Conservation (phyloP, 2,113 vertebrate species). For the Bombycilla garrulus region DNA sequence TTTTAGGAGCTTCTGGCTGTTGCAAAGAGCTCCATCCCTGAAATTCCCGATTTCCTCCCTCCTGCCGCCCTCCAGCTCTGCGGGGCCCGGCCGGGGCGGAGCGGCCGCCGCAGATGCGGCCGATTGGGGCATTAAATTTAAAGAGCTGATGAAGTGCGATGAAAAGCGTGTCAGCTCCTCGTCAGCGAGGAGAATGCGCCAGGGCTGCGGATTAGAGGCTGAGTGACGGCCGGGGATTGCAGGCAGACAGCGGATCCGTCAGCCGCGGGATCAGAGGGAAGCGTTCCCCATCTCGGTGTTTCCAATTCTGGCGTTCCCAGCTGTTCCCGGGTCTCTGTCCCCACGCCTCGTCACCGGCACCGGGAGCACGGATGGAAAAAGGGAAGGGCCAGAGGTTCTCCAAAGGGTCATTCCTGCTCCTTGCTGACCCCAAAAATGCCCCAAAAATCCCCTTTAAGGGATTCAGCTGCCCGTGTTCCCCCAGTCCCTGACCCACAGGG, state of each 20-base stretch:
- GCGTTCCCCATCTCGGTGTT: too few species aligned
- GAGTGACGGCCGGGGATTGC: slow-evolving; percentile 37
- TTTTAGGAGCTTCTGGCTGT: background rate
- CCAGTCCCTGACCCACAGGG: rapidly evolving
- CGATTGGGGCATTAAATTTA: slow-evolving; percentile 12
- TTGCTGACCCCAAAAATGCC: rapidly evolving
- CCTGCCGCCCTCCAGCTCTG: background rate
- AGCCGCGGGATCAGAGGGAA: background rate
- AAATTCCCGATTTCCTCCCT: background rate
- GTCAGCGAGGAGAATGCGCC: slow-evolving; percentile 51
- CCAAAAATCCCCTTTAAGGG: background rate
- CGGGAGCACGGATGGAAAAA: background rate
- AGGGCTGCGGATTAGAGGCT: slow-evolving; percentile 52
- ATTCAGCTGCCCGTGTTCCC: rapidly evolving
- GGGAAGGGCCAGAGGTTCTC: background rate
- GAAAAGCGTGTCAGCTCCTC: slow-evolving; percentile 53
- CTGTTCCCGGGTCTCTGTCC: background rate
- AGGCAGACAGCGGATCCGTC: slow-evolving; percentile 24
- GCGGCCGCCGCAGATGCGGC: background rate
- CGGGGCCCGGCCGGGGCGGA: background rate
- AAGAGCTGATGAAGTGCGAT: slow-evolving; percentile 62
- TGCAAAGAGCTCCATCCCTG: background rate
- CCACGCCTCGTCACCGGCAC: rapidly evolving
- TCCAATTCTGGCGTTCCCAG: rapidly evolving
- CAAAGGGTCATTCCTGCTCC: too few species aligned